phyloP scores from a whole-genome alignment of 2,797 vertebrate species.

The Botia almorhae region DNA sequence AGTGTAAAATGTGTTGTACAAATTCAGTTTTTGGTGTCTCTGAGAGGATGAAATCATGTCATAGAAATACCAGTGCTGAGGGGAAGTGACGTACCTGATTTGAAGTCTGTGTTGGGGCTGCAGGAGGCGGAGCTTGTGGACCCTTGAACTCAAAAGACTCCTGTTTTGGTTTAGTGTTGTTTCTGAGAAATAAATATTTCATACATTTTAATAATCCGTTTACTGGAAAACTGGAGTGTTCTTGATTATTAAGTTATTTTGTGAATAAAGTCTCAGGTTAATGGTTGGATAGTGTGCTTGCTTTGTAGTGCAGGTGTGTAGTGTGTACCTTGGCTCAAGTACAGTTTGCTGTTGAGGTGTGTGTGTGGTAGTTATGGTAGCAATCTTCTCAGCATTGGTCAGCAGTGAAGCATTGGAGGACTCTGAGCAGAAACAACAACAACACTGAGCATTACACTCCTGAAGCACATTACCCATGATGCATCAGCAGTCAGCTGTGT shows the following conservation, averaged over 20 bases:
- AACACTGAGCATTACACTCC: background rate
- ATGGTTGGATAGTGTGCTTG: background rate
- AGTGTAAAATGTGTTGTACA: background rate
- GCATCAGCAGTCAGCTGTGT: conserved; percentile 15
- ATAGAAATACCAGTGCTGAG: background rate
- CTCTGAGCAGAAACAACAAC: conserved; percentile 75
- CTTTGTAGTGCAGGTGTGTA: background rate
- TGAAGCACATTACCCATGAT: conserved; percentile 41
- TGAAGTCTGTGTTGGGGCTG: conserved; percentile 78
- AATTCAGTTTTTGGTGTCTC: background rate
- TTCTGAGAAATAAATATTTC: conserved; percentile 74
- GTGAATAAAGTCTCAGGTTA: background rate
- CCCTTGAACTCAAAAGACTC: conserved; percentile 93
- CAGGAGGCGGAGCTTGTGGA: conserved; percentile 77
- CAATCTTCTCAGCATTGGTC: conserved; percentile 99
- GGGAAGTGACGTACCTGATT: conserved; percentile 83
- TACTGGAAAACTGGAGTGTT: background rate
- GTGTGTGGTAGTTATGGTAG: conserved; percentile 98
- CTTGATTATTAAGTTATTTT: background rate
- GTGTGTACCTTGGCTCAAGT: conserved; percentile 90
- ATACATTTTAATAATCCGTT: background rate
- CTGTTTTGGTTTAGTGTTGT: conserved; percentile 96
- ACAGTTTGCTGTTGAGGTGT: conserved; percentile 87
- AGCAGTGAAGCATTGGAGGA: conserved; percentile 95
- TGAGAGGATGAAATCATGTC: background rate